Evolutionary conservation across 2,797 vertebrate species (phyloP).

Genomic region (Clarias laeviceps): DNA sequence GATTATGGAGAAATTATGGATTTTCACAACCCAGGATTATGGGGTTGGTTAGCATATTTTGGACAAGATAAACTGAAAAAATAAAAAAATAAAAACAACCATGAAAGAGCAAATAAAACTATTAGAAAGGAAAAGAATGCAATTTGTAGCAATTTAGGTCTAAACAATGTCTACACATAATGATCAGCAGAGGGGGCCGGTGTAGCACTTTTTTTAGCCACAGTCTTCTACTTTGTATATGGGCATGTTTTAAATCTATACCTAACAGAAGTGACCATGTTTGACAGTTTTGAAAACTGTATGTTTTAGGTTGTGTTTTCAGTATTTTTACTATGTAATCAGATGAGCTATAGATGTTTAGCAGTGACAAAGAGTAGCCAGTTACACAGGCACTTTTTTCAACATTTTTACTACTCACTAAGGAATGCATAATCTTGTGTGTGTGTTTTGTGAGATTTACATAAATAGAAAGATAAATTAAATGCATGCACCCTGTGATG

Average conservation of each 20-base stretch:
- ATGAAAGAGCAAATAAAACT: not conserved
- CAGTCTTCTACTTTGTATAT: not conserved
- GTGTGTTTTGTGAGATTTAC: constrained; percentile 23
- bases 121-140: not conserved
- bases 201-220: not conserved
- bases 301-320: not conserved
- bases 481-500: not conserved
- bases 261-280: too few species aligned
- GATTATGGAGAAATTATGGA: constrained; percentile 34
- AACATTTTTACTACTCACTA: not conserved
- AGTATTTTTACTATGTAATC: not conserved
- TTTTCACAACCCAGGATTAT: constrained; percentile 45
- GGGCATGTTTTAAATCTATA: not conserved
- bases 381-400: not conserved
- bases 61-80: not conserved
- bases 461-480: constrained; percentile 11
- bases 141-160: not conserved
- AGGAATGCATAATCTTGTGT: not conserved
- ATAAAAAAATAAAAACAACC: not conserved
- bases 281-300: not conserved
- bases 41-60: constrained; percentile 25
- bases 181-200: constrained; percentile 38
- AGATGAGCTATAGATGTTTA: not conserved
- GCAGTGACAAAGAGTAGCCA: not conserved
- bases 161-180: not conserved